Evolutionary conservation across 2,888 invertebrate genomes (phyloP), one percentile per base, ranked within the genome.

Genomic region (Elgonia sp.): DNA sequence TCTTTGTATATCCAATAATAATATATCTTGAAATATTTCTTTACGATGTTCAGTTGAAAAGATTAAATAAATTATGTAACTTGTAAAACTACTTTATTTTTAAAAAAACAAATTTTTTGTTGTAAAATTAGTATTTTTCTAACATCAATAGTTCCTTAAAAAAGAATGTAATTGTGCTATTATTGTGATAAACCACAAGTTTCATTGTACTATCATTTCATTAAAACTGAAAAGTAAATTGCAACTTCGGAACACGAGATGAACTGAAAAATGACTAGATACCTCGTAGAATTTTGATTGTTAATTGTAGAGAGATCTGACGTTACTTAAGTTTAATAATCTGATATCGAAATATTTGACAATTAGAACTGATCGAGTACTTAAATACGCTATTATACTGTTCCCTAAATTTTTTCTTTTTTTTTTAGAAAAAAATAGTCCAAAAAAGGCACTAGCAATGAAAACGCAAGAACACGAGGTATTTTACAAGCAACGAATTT

Each of bases 401-500:
- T 46, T 79, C n/a, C n/a, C n/a, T n/a, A n/a, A n/a, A n/a, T n/a
- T n/a, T n/a, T n/a, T n/a, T n/a, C n/a, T n/a, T n/a, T n/a, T n/a
- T n/a, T n/a, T n/a, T 69, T 76, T 62, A 16, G 20, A 75, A 69
- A 46, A 57, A 14, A 69, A 70, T 60, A 8, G 10, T 50, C 29
- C 60, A 85, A 81, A 85, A 67, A 85, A 75, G 67, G 85, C 67
- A 80, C 80, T 75, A 85, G 63, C 40, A 85, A 80, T 77, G 40
- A 67, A 80, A 57, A n/a, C n/a, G 12, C 18, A 65, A 62, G 60
- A 70, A 60, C 76, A 69, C 69, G 69, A 77, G 65, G 72, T 77
- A 81, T 57, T 69, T 63, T 70, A 70, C 65, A 80, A 88, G 86
- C 86, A 86, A 89, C 73, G 39, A 73, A 86, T 37, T 73, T 72